Evolutionary conservation across 1,140 invertebrate species (phyloP), one percentile per base, ranked within the genome.

Genomic region (Drosophila dunni): DNA sequence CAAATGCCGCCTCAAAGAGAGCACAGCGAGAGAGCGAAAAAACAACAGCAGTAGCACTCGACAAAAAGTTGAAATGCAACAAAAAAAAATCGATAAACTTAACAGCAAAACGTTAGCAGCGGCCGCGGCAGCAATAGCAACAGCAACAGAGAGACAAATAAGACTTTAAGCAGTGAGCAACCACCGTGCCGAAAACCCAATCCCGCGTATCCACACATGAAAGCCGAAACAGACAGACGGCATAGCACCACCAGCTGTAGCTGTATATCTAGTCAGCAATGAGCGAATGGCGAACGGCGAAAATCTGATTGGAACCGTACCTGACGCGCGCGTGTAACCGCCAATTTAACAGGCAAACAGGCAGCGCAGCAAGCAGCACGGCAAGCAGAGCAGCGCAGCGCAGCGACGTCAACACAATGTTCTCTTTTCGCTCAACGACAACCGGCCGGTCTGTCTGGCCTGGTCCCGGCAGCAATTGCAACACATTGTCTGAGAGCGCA

Each of bases 301-400:
- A 75, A 64, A 70, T 67, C 64, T 56, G 51, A 54, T 66, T 50
- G 40, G 17, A 45, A 57, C 33, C 50, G 71, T 88, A 89, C 84
- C 83, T 89, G 84, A 89, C 84, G 84, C 81, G 82, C 88, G 81
- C 83, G 88, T 91, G 88, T 91, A 90, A 91, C 90, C 90, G 90
- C 90, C 90, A 91, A 91, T 89, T 81, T 91, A 91, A 89, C 90
- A 91, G 90, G 90, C 90, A 75, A 88, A 71, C 90, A 91, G 72
- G 67, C 80, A 66, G 54, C 63, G 45, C 61, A 88, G 77, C 73
- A 88, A 70, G 82, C 68, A 66, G 45, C 44, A 13, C 57, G 63
- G 63, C 66, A 29, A 29, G 24, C 24, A 29, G 24, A 29, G 24
- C 24, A 29, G 24, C 3, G 24, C 24, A 17, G 51, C 51, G 63